Base-by-base conservation (phyloP, 2,113 vertebrate species). In the Zapornia atra region DNA sequence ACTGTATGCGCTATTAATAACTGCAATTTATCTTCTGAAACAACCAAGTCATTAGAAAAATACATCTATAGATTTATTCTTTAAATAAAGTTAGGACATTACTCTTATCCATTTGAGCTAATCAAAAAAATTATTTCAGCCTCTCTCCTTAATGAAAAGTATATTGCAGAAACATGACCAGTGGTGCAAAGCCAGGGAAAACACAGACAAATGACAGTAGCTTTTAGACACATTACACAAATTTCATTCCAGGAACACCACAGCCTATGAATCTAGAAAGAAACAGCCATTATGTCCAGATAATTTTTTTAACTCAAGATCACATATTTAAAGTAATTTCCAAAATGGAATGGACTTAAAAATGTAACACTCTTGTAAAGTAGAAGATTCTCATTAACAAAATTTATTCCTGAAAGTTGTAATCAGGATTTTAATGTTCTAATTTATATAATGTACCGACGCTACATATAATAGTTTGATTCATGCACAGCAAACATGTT, bases 101-200 rank as follows among this genome's bases (percentile, higher is more conserved):
- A 96, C 21, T 94, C 38, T 95, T 94, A 60, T 5, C 31, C 61
- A n/a, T 95, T 93, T 97, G 38, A 95, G 40, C 31, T 93, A 90
- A 95, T 48, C 95, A 91, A 96, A 96, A 95, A 95, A 44, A 69
- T 83, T 0, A 92, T 90, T 96, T 95, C 94, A 94, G 59, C 54
- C 25, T 77, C 77, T 92, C 70, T 76, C 21, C 90, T 97, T 81
- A 95, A 95, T 65, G 68, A 96, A 92, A 33, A 95, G 19, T 75
- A 78, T 50, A 73, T 57, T 65, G 15, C n/a, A 93, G 68, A 77
- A 76, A 85, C 15, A 93, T 34, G 63, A 73, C 76, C 86, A 91
- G 54, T 81, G 34, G 51, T 90, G 71, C 36, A 89, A 66, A 93
- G 42, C 72, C 75, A 87, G 66, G 64, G 24, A 57, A 94, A 96